Conservation (phyloP, 1,140 invertebrate genomes). For the Holcopasites calliopsidis region DNA sequence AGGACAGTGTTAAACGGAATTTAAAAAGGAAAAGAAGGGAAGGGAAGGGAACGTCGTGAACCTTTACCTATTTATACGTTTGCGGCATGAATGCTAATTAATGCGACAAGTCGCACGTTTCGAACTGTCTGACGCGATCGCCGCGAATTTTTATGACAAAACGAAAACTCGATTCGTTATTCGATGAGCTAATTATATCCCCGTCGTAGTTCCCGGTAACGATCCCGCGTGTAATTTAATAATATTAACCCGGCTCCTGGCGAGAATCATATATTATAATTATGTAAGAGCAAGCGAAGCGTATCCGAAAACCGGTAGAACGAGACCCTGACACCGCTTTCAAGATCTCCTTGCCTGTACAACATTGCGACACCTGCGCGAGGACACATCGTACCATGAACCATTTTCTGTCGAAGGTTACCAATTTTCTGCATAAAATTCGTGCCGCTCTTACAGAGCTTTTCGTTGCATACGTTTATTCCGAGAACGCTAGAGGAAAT, state of each 20-base stretch:
- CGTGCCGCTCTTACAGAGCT: too few species aligned
- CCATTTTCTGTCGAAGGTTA: too few species aligned
- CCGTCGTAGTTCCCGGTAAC: neutral
- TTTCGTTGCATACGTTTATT: too few species aligned
- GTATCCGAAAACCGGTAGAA: constrained; percentile 18
- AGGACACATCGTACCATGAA: neutral
- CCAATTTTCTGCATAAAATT: too few species aligned
- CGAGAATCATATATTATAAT: neutral
- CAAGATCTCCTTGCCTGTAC: neutral
- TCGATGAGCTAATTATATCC: neutral
- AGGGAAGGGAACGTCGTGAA: too few species aligned
- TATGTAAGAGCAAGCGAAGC: neutral
- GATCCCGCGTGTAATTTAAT: neutral
- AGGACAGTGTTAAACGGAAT: neutral
- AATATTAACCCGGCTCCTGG: neutral
- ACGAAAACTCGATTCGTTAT: neutral
- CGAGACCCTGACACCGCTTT: constrained; percentile 18
- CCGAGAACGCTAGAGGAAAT: too few species aligned
- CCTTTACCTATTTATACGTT: neutral
- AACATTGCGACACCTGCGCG: neutral
- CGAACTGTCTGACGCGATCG: neutral
- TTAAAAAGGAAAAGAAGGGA: neutral
- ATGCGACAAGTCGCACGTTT: neutral
- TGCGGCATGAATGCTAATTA: neutral
- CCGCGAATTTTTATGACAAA: neutral